Conservation (phyloP, 2,888 invertebrate genomes). For the Auanema sp. region DNA sequence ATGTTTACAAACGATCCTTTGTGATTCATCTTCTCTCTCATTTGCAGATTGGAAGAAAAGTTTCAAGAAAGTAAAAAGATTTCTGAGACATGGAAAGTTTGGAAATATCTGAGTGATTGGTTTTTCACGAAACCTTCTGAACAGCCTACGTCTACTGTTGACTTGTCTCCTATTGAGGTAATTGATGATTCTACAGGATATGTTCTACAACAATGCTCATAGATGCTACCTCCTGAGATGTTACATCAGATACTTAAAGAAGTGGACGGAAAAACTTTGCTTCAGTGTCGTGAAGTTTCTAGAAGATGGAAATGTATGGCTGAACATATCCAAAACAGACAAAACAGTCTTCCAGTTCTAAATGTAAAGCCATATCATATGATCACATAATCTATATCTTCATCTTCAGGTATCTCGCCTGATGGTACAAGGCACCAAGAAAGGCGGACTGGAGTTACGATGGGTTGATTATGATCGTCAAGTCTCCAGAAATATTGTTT, state of each 20-base stretch:
- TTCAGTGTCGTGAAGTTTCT: constrained; percentile 27
- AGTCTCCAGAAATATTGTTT: constrained; percentile 18
- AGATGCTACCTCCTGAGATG: constrained; percentile 40
- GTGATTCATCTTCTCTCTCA: not conserved
- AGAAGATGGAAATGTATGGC: constrained; percentile 27
- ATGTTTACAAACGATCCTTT: constrained; percentile 14
- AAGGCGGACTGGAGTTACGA: constrained; percentile 34
- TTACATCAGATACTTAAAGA: constrained; percentile 28
- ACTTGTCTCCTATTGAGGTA: constrained; percentile 10
- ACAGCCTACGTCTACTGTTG: constrained; percentile 3
- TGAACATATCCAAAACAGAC: constrained; percentile 20
- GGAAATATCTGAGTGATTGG: constrained; percentile 28
- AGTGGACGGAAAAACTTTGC: constrained; percentile 14
- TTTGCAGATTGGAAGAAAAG: constrained; percentile 34
- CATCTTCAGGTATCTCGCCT: constrained; percentile 36
- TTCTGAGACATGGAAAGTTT: constrained; percentile 14
- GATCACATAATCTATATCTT: not conserved
- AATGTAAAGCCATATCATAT: not conserved
- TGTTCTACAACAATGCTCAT: constrained; percentile 12
- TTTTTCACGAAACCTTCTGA: constrained; percentile 20
- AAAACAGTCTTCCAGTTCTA: constrained; percentile 16
- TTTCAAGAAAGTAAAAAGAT: constrained; percentile 12
- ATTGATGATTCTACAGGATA: not conserved
- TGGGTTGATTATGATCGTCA: constrained; percentile 35
- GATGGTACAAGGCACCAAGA: constrained; percentile 23